Base-by-base conservation (phyloP, 2,113 vertebrate species). In the Formicarius rufipectus region DNA sequence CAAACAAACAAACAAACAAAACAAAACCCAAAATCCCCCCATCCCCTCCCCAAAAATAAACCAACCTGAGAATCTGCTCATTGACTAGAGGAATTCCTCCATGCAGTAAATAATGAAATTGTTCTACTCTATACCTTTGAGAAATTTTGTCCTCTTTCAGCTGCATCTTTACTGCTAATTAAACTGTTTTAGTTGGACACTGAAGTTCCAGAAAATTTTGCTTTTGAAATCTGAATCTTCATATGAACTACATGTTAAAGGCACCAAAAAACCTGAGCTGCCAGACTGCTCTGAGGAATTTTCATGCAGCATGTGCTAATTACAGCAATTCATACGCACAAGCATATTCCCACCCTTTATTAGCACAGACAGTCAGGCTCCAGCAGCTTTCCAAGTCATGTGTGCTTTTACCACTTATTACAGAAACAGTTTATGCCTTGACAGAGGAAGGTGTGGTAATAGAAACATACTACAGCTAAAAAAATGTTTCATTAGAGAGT, bases 291-390 rank as follows among this genome's bases (percentile, higher is more conserved):
- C 11, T 2, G 7, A 75, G 40, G 27, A 89, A 60, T 18, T n/a
- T n/a, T 12, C 64, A 55, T 16, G 3, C 28, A 83, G 49, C 40
- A 14, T 3, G 0, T 45, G 17, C 9, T 71, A 17, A 25, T 50
- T 60, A 4, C 45, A 72, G 4, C 27, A 44, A 8, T 12, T 14
- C 30, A 78, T 60, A 79, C 7, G 12, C 35, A 63, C 11, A 10
- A 19, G 13, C 0, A 1, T 45, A 6, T 55, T 52, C 23, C 52
- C 14, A 45, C 10, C 10, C 28, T 84, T 50, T 9, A 23, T 13
- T 12, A 77, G 30, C 59, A 23, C 0, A 24, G 20, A 17, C 58
- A 42, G 25, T 7, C n/a, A 17, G 3, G 1, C 28, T 78, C 23
- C 47, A 66, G 59, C 35, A 81, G 33, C 6, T 78, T 81, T 45